These are phyloP conservation scores for Melinaea menophilus DNA, from an alignment of 2,888 invertebrate species.

Conservation along the genomic window DNA sequence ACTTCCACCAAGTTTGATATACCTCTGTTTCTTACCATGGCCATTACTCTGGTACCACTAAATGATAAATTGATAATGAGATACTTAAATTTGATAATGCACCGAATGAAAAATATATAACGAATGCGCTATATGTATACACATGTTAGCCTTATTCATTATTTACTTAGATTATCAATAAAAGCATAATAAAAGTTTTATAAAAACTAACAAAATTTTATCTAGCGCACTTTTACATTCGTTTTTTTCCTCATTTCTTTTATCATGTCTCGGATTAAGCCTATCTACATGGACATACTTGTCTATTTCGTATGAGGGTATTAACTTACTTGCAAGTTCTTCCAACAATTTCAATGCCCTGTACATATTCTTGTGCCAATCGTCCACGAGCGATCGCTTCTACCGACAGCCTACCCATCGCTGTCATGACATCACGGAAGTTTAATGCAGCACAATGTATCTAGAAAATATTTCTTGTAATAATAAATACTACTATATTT, in stretches of 20 bases:
- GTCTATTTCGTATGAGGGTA: neutral
- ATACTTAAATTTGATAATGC: neutral
- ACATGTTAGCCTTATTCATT: too few relatives aligned
- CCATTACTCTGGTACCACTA: conserved; percentile 82
- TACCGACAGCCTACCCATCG: conserved; percentile 91
- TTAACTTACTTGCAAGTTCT: conserved; percentile 64
- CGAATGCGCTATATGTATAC: too few relatives aligned
- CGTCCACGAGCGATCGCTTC: conserved; percentile 86
- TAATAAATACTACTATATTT: conserved; percentile 31
- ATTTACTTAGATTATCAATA: too few relatives aligned
- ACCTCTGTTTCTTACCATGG: conserved; percentile 77
- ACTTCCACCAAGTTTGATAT: conserved; percentile 80
- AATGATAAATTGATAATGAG: neutral
- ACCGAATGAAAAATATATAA: too few relatives aligned
- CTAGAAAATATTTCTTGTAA: conserved; percentile 37
- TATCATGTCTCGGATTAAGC: neutral
- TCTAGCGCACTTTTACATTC: too few relatives aligned
- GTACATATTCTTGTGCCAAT: conserved; percentile 80
- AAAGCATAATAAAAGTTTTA: neutral
- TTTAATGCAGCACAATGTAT: conserved; percentile 90
- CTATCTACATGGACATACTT: too few relatives aligned
- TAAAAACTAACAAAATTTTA: too few relatives aligned
- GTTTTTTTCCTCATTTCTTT: too few relatives aligned
- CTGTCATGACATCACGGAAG: conserved; percentile 96
- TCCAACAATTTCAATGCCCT: conserved; percentile 84